A percentile compares a stretch with the other conserved stretches of the same genome.
These are phyloP conservation scores for Brachionus manjavacas DNA, from an alignment of 1,140 invertebrate genomes.

Conservation along the genomic window DNA sequence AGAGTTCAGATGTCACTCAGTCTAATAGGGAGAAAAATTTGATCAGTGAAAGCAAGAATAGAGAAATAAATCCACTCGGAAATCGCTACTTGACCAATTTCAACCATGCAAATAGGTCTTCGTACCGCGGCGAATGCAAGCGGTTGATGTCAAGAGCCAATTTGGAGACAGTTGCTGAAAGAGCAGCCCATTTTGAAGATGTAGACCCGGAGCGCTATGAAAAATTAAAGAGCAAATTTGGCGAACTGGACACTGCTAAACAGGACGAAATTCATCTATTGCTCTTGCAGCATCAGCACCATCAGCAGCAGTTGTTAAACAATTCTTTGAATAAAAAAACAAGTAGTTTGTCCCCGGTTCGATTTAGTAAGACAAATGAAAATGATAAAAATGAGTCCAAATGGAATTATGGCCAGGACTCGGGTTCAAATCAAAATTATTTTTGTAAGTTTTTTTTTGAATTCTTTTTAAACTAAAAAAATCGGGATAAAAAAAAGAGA, in stretches of 20 bases:
- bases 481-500: no score
- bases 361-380: background rate
- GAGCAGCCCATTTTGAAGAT: slow-evolving; percentile 41
- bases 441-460: background rate
- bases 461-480: no score
- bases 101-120: background rate
- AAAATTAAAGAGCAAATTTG: slow-evolving; percentile 25
- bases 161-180: slow-evolving; percentile 31
- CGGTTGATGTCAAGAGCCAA: background rate
- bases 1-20: background rate
- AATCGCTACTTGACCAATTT: background rate
- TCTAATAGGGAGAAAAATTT: background rate
- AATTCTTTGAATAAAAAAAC: background rate
- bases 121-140: slow-evolving; percentile 29
- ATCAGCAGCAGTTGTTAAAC: background rate
- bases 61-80: background rate
- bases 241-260: background rate
- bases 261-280: slow-evolving; percentile 4
- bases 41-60: background rate
- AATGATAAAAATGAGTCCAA: background rate
- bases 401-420: background rate
- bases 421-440: background rate
- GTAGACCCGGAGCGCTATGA: slow-evolving; percentile 24
- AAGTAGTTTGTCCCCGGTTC: background rate
- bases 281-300: background rate